Evolutionary conservation across 2,888 invertebrate genomes (phyloP), one percentile per base, ranked within the genome.

Genomic region (Melieria picta): DNA sequence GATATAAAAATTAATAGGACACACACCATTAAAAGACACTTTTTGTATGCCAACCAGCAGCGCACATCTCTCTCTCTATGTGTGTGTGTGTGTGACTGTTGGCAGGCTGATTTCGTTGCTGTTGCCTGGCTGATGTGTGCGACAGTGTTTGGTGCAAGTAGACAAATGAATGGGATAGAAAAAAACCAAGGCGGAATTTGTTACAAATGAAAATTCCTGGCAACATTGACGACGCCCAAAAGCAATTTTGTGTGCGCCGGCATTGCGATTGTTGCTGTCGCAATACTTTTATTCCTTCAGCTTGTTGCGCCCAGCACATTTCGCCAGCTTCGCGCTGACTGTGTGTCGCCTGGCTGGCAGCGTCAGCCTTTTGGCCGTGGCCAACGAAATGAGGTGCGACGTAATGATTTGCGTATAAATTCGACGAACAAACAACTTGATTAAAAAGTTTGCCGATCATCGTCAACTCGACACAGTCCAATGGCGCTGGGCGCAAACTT

Each of bases 401-500:
- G 30, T 30, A 30, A 30, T 30, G 30, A 30, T 62, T 48, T 62
- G 10, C 47, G 55, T 63, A 67, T 63, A 63, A 67, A 57, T 72
- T 72, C 48, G 43, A 30, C 30, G 30, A 10, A 48, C 62, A 62
- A 65, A 69, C 72, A 71, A 73, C 45, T 73, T 70, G 70, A 73
- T 73, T 81, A 80, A 79, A 81, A 81, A 81, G 77, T 82, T 80
- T 74, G 71, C 77, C 77, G 77, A 30, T 30, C 30, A 30, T 30
- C 30, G 30, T 30, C 30, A 30, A 30, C 30, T 30, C 30, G 30
- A 30, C 30, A 2, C 30, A 30, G 30, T 30, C 30, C 30, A 30
- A 30, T 30, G 30, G 30, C 30, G 30, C 3, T 30, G 1, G 30
- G 30, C 30, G 30, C 30, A 30, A 30, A 30, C 30, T 30, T n/a